phyloP scores from a whole-genome alignment of 1,140 invertebrate species.

The Panulirus ornatus region DNA sequence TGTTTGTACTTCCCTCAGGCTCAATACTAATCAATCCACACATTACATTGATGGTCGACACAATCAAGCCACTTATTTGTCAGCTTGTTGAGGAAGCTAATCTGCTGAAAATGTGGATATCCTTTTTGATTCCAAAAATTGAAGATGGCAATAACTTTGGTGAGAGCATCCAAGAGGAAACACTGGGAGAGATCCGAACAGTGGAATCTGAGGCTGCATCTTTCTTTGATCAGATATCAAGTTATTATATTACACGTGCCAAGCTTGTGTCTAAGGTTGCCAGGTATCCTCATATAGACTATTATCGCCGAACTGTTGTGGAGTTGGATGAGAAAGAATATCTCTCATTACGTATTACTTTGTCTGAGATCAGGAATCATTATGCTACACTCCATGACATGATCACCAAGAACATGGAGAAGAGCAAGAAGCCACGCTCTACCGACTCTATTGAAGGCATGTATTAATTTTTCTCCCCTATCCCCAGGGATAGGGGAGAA shows the following conservation, averaged over 20 bases:
- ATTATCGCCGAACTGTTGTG: conserved; percentile 94
- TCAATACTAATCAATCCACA: conserved; percentile 90
- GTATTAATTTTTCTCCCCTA: too few relatives aligned
- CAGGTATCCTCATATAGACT: conserved; percentile 98
- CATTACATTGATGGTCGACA: conserved; percentile 90
- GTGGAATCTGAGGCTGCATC: conserved; percentile 98
- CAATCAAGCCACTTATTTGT: conserved; percentile 94
- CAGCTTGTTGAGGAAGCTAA: conserved; percentile 96
- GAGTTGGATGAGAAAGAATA: conserved; percentile 99
- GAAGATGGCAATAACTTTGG: conserved; percentile 99
- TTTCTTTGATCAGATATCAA: conserved; percentile 97
- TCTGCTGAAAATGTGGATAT: conserved; percentile 99
- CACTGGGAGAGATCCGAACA: conserved; percentile 95
- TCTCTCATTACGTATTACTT: conserved; percentile 93
- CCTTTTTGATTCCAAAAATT: conserved; percentile 98
- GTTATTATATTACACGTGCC: conserved; percentile 85
- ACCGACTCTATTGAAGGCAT: conserved; percentile 88
- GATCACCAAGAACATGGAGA: conserved; percentile 97
- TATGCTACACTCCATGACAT: conserved; percentile 97
- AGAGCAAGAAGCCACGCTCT: conserved; percentile 94
- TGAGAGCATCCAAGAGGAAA: conserved; percentile 98
- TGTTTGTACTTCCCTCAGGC: conserved; percentile 88
- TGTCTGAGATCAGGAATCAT: conserved; percentile 97
- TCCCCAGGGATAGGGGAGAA: too few relatives aligned
- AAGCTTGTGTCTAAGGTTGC: conserved; percentile 86